phyloP scores from a whole-genome alignment of 2,113 vertebrate genomes.

The Bubo scandiacus region DNA sequence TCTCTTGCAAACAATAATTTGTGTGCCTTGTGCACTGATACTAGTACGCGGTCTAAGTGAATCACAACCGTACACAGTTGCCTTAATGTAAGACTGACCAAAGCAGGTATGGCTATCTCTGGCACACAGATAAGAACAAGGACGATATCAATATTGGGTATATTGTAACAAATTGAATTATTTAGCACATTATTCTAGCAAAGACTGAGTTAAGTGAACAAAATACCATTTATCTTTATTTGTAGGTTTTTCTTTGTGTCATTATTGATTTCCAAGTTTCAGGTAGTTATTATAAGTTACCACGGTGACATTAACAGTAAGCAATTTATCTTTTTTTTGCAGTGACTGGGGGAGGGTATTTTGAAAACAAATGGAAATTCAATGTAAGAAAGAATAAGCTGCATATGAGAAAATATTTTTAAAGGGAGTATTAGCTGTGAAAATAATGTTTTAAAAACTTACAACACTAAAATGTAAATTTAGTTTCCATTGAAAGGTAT shows the following conservation, averaged over 20 bases:
- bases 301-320: background rate
- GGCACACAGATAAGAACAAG: background rate
- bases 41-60: fast-evolving
- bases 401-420: background rate
- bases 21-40: background rate
- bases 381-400: background rate
- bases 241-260: background rate
- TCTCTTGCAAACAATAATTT: background rate
- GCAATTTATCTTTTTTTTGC: background rate
- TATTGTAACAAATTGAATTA: constrained; percentile 6
- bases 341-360: background rate
- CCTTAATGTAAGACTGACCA: background rate
- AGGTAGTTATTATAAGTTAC: background rate
- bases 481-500: background rate
- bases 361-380: background rate
- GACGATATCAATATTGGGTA: background rate
- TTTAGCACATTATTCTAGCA: background rate
- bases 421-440: background rate
- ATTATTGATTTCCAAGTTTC: constrained; percentile 26
- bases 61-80: background rate
- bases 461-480: background rate
- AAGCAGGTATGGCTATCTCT: background rate
- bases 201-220: background rate
- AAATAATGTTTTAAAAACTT: background rate
- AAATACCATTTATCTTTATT: background rate